Conservation (phyloP, 2,888 invertebrate species). For the Synergus umbraculus region DNA sequence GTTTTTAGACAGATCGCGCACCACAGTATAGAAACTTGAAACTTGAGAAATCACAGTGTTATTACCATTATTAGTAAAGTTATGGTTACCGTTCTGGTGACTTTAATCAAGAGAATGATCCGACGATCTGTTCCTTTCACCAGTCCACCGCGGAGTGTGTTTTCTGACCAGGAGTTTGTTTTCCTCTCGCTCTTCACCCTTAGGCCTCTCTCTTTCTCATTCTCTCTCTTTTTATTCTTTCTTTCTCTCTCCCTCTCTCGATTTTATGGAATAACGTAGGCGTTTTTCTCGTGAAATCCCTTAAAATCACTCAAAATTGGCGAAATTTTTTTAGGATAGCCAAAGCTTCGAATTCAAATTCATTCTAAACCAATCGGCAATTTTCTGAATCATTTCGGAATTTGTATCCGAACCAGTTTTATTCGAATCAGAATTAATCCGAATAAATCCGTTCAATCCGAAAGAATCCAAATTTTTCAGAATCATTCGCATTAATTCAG, state of each 20-base stretch:
- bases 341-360: too few relatives aligned
- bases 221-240: conserved; percentile 49
- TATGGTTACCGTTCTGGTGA: neutral
- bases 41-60: neutral
- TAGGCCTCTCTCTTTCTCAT: conserved; percentile 32
- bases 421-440: too few relatives aligned
- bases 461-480: too few relatives aligned
- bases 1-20: neutral
- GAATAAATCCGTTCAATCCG: too few relatives aligned
- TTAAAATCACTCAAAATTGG: too few relatives aligned
- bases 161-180: conserved; percentile 30
- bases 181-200: conserved; percentile 50
- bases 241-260: conserved; percentile 52
- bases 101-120: conserved; percentile 38
- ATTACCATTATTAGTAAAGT: neutral
- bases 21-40: neutral
- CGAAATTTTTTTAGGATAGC: too few relatives aligned
- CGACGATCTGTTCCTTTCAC: conserved; percentile 74
- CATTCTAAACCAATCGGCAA: too few relatives aligned
- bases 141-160: conserved; percentile 69
- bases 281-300: too few relatives aligned
- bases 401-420: too few relatives aligned
- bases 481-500: too few relatives aligned
- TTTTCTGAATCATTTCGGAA: too few relatives aligned
- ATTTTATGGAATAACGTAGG: conserved; percentile 46